Base-by-base conservation (phyloP, 2,888 invertebrate species). In the Heliconius sara region DNA sequence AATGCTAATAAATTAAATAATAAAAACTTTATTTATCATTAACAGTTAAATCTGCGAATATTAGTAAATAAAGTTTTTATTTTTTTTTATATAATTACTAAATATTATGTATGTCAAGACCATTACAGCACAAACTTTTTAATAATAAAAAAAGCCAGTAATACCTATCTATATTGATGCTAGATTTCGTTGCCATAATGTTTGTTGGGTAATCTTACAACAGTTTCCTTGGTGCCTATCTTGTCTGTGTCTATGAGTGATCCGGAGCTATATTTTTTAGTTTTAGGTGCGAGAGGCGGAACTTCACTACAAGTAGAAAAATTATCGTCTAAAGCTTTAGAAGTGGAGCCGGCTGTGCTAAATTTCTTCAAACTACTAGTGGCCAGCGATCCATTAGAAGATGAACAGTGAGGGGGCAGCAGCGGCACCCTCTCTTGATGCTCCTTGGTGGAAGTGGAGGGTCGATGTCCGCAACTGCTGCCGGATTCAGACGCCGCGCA, bases 291-390 rank as follows among this genome's bases (percentile, higher is more conserved):
- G 16, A 93, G 87, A 0, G 94, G 92, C 2, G 95, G 94, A 16
- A 93, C 92, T 85, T 95, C 94, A 82, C 95, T 92, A 85, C 95
- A 92, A 0, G 92, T 91, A 39, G 95, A 92, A 81, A 94, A 91
- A 78, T 89, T 91, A 80, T 95, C 95, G 66, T 95, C 95, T 0
- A 87, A 83, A 27, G 90, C 87, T 83, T 89, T 91, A 0, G 91
- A 91, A 81, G 89, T 91, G 6, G 93, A 91, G 16, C 93, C 89
- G 0, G 91, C 92, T 3, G 89, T 86, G 65, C 90, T 92, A 83
- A 94, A 92, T 81, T 94, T 94, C 79, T 92, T 93, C 6, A 95
- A 86, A 84, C 95, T 95, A 57, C 93, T 91, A 0, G 93, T 92
- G 5, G 94, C 89, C 0, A 95, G 86, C 1, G 95, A 95, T 39